Percentiles rank a stretch among this genome's conserved stretches.
Conservation (phyloP, 1,140 invertebrate genomes). For the Drosophila lowei region DNA sequence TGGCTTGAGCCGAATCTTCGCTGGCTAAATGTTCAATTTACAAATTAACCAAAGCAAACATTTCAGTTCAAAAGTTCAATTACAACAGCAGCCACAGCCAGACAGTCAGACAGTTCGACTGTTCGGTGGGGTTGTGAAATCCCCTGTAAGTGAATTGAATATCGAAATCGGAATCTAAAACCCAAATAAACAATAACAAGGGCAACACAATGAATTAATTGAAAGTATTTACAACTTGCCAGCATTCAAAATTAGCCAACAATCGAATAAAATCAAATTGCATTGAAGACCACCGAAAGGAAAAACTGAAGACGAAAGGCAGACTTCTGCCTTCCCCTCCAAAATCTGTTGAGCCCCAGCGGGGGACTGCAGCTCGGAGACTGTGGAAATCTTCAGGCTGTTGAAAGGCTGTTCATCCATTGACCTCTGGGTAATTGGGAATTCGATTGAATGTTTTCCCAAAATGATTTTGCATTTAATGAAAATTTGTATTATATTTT, state of each 20-base stretch:
- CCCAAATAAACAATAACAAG: slow-evolving; percentile 58
- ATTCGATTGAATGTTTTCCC: slow-evolving; percentile 19
- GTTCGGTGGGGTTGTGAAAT: slow-evolving; percentile 45
- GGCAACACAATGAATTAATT: slow-evolving; percentile 62
- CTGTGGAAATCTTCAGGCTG: slow-evolving; percentile 23
- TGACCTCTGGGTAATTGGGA: slow-evolving; percentile 34
- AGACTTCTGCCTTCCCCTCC: not conserved
- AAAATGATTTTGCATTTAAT: no score
- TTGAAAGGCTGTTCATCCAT: slow-evolving; percentile 23
- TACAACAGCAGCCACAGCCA: slow-evolving; percentile 42
- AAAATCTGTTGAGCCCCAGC: slow-evolving; percentile 46
- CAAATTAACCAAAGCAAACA: slow-evolving; percentile 55
- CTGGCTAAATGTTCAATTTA: slow-evolving; percentile 41
- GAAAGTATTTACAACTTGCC: slow-evolving; percentile 49
- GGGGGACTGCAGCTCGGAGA: slow-evolving; percentile 15
- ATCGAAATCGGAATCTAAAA: slow-evolving; percentile 40
- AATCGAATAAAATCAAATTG: slow-evolving; percentile 34
- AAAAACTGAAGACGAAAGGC: slow-evolving; percentile 22
- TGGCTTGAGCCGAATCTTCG: slow-evolving; percentile 34
- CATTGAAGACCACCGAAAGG: slow-evolving; percentile 8
- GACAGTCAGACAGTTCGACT: no score
- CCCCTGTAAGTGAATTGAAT: slow-evolving; percentile 38
- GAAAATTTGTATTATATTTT: no score
- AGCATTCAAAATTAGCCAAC: slow-evolving; percentile 43
- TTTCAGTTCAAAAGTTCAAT: slow-evolving; percentile 68